Conservation (phyloP, 2,888 invertebrate genomes). For the Tachina lurida region DNA sequence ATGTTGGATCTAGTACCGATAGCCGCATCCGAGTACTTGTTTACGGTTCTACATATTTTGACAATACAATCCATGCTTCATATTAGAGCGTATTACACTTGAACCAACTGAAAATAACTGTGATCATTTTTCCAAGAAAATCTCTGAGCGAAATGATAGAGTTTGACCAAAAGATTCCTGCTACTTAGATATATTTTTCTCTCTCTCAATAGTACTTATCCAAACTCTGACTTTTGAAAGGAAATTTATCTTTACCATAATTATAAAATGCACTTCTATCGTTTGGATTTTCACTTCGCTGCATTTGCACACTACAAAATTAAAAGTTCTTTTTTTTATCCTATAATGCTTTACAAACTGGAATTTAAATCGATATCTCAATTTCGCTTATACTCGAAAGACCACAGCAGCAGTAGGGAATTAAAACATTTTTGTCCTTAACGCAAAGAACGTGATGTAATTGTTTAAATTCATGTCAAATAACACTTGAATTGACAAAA, state of each 20-base stretch:
- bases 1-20: no score
- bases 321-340: conserved; percentile 15
- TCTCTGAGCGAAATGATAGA: no score
- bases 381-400: conserved; percentile 33
- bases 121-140: no score
- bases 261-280: conserved; percentile 49
- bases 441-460: conserved; percentile 66
- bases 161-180: no score
- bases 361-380: conserved; percentile 62
- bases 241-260: conserved; percentile 27
- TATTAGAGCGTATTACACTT: no score
- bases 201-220: neutral
- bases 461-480: conserved; percentile 71
- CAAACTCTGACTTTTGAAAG: conserved; percentile 38
- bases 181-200: no score
- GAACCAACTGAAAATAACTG: no score
- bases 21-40: no score
- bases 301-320: conserved; percentile 27
- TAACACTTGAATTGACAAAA: conserved; percentile 54
- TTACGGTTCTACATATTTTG: no score
- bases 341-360: conserved; percentile 48
- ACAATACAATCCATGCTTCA: no score
- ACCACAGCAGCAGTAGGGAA: conserved; percentile 49
- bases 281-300: conserved; percentile 55
- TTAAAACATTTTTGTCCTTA: conserved; percentile 66